Conservation (phyloP, 2,797 vertebrate genomes). For the Peromyscus aztecus region DNA sequence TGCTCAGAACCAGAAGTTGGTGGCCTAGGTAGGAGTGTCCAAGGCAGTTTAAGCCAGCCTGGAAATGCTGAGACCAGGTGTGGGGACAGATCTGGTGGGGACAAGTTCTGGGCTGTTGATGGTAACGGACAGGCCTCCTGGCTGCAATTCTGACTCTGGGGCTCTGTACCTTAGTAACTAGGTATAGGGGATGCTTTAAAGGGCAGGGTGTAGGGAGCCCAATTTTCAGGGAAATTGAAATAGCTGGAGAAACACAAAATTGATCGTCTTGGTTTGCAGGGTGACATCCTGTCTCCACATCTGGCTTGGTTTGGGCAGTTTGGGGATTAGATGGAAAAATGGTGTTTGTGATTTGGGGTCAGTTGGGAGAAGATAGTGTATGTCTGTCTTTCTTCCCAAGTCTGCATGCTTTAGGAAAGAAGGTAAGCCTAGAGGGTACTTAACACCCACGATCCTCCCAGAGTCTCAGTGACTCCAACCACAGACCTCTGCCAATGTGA, state of each 20-base stretch:
- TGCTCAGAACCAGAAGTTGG: not conserved
- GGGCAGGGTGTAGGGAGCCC: not conserved
- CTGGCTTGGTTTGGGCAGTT: not conserved
- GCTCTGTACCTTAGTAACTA: not conserved
- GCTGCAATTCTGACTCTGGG: constrained; percentile 69
- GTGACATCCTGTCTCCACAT: rapidly evolving
- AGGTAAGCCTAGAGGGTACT: not conserved
- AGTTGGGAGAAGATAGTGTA: not conserved
- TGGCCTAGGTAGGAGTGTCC: not conserved
- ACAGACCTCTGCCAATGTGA: not conserved
- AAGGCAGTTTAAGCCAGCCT: constrained; percentile 29
- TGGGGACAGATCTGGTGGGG: not conserved
- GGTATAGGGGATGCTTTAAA: not conserved
- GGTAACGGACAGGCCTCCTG: constrained; percentile 64
- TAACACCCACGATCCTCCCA: not conserved
- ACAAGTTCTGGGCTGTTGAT: constrained; percentile 66
- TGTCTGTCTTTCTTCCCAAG: not conserved
- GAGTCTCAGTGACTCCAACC: not conserved
- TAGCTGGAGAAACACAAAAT: not conserved
- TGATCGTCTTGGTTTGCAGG: not conserved
- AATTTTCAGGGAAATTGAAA: not conserved
- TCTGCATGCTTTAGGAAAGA: not conserved
- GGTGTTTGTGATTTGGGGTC: not conserved
- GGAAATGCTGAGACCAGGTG: constrained; percentile 55
- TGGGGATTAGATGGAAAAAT: not conserved